Evolutionary conservation across 1,140 invertebrate genomes (phyloP).

Genomic region (Magallana ariakensis): DNA sequence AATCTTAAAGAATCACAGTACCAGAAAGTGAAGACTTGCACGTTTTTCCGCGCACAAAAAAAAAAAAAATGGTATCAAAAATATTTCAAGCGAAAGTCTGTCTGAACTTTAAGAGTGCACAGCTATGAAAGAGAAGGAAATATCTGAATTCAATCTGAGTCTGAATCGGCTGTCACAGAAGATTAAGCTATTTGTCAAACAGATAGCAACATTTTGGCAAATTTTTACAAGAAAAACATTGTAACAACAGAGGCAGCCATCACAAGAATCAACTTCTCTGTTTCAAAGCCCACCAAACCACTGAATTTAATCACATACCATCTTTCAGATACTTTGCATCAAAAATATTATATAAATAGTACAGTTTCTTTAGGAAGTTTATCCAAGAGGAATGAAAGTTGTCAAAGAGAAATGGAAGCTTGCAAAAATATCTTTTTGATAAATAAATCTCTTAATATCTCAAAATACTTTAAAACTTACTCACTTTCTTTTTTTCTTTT

Average conservation of each 20-base stretch:
- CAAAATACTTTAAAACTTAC: too few species aligned
- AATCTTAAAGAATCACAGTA: background rate
- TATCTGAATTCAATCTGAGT: background rate
- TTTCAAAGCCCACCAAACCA: background rate
- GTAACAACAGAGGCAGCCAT: conserved; percentile 2
- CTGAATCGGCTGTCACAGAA: background rate
- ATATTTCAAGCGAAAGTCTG: background rate
- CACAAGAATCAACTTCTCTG: background rate
- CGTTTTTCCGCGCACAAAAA: background rate
- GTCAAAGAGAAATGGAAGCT: too few species aligned
- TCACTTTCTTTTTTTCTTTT: too few species aligned
- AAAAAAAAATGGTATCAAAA: background rate
- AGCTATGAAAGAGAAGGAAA: background rate
- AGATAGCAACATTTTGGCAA: conserved; percentile 23
- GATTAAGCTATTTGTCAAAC: background rate
- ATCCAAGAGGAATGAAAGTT: too few species aligned
- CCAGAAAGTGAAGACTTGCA: background rate
- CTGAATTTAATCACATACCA: conserved; percentile 9
- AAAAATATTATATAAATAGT: too few species aligned
- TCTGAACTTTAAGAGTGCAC: conserved; percentile 14
- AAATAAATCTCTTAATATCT: too few species aligned
- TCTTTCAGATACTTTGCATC: too few species aligned
- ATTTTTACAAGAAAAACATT: conserved; percentile 30
- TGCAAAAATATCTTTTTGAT: too few species aligned
- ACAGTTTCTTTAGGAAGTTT: too few species aligned